These are phyloP conservation scores for Barypeithes pellucidus DNA, from an alignment of 2,888 invertebrate species.

Conservation along the genomic window DNA sequence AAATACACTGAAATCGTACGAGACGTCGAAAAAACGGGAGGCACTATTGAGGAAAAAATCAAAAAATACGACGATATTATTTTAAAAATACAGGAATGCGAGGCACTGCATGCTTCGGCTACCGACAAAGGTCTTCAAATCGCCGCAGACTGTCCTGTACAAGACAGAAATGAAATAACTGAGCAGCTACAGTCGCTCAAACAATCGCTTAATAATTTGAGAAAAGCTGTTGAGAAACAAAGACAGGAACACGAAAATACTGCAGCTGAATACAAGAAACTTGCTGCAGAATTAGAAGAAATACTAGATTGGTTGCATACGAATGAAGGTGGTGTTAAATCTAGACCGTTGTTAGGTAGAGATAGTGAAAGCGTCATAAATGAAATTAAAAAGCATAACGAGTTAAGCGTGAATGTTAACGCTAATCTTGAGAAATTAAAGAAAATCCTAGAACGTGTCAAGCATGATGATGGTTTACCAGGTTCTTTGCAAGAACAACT, in stretches of 20 bases:
- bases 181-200: slow-evolving; percentile 90
- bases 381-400: slow-evolving; percentile 85
- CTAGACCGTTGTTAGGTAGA: slow-evolving; percentile 85
- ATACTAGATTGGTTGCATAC: slow-evolving; percentile 88
- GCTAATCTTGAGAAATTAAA: slow-evolving; percentile 76
- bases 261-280: slow-evolving; percentile 89
- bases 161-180: slow-evolving; percentile 90
- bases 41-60: slow-evolving; percentile 89
- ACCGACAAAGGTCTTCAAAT: slow-evolving; percentile 95
- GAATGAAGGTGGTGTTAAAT: slow-evolving; percentile 87
- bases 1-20: slow-evolving; percentile 89
- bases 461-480: slow-evolving; percentile 85
- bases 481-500: slow-evolving; percentile 87
- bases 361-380: slow-evolving; percentile 86
- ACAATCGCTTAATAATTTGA: slow-evolving; percentile 85
- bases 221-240: slow-evolving; percentile 88
- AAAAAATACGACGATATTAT: slow-evolving; percentile 90
- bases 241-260: slow-evolving; percentile 90
- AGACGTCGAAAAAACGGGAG: slow-evolving; percentile 89
- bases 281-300: slow-evolving; percentile 86
- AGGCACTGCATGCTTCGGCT: slow-evolving; percentile 88
- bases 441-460: slow-evolving; percentile 80
- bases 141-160: slow-evolving; percentile 90
- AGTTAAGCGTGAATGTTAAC: slow-evolving; percentile 80
- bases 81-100: slow-evolving; percentile 90